Evolutionary conservation across 2,888 invertebrate genomes (phyloP), one percentile per base, ranked within the genome.

Genomic region (Chloroclystis v-ata): DNA sequence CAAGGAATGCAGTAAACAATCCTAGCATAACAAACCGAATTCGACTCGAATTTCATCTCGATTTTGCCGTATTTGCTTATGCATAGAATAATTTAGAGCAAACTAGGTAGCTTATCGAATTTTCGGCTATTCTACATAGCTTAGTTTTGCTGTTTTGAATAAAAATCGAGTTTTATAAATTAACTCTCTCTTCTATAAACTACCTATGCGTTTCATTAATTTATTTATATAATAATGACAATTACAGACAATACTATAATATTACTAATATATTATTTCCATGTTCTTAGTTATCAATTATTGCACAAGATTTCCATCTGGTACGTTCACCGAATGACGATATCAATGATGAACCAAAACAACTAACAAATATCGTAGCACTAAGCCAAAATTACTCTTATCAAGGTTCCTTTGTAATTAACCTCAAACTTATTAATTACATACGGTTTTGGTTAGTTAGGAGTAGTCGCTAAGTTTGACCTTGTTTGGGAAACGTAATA

Each of bases 401-500:
- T 55, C 54, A 30, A 9, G 35, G 28, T 42, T 40, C 51, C 54
- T 57, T 44, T 49, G 51, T 55, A 56, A 57, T 55, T 53, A 54
- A 53, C 55, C 57, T 49, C 46, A 39, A 69, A 68, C 62, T 66
- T 67, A 69, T 63, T 69, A 69, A 69, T 69, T 67, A 63, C 57
- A 37, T 55, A 63, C 63, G 63, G 57, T 65, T 59, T 57, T 43
- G 26, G 47, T 37, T 48, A 56, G 63, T 59, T 54, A 61, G 57
- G 47, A 47, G 48, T 37, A 45, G 51, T 52, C 48, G 45, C 59
- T 45, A 65, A 69, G 59, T 69, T 69, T 64, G 37, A 57, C 63
- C 62, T 62, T 61, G 59, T 57, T 52, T 54, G 33, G 47, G 44
- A 20, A 20, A 4, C 2, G 20, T 5, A 5, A 20, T 20, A 20